Base-by-base conservation (phyloP, 2,888 invertebrate genomes). In the Poecilobothrus nobilitatus region DNA sequence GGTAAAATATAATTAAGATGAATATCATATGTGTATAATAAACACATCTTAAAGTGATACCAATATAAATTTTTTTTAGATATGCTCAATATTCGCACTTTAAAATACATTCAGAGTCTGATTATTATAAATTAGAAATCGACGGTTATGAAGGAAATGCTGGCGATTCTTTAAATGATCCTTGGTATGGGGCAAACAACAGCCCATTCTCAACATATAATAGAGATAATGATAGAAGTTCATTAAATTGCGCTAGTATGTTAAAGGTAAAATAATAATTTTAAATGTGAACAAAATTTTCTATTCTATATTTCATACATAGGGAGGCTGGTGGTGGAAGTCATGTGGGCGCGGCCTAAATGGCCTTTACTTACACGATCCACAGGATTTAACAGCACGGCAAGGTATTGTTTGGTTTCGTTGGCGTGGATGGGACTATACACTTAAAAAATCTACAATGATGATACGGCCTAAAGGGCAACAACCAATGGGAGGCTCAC, bases 321-420 rank as follows among this genome's bases (percentile, higher is more conserved):
- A 82, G 81, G 94, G 94, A 67, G 94, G 94, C 7, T 95, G 94
- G 94, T 95, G 94, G 94, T 94, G 94, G 94, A 93, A 94, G 78
- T 94, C 93, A 0, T 95, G 94, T 78, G 94, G 94, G 33, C 86
- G 94, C 76, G 94, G 94, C 10, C 86, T 95, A 34, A 95, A 95
- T 78, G 94, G 94, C 18, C 86, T 94, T 44, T 94, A 95, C 78
- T 84, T 94, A 65, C 93, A 94, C 76, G 93, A 94, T 81, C 93
- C 93, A 1, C 93, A 94, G 81, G 94, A 94, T 82, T 85, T 93
- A 71, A 94, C 93, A 66, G 94, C 94, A 70, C 86, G 94, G 78
- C 94, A 94, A 89, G 94, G 93, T 72, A 94, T 95, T 74, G 94
- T 95, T 8, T 95, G 94, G 94, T 95, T 94, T 88, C 90, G 94